Conservation (phyloP, 2,113 vertebrate genomes). For the Butorides virescens region DNA sequence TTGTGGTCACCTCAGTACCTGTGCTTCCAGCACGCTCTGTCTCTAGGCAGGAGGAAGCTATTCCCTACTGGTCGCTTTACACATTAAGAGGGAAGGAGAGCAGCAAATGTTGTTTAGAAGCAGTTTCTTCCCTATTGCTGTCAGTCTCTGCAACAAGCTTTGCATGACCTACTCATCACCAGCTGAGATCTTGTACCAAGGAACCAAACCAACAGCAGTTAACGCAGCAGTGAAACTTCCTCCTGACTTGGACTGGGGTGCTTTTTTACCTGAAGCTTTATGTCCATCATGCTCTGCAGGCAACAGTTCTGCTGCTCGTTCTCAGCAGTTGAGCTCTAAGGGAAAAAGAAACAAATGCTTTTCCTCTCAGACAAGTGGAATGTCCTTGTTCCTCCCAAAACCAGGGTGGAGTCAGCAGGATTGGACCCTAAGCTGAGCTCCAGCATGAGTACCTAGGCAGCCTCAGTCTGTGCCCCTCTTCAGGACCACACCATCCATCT, state of each 20-base stretch:
- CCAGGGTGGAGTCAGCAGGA: background rate
- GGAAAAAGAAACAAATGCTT: background rate
- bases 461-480: background rate
- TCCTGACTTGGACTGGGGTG: background rate
- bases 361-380: background rate
- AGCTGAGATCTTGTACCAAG: background rate
- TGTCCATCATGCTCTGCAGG: background rate
- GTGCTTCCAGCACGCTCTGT: background rate
- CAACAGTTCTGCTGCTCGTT: background rate
- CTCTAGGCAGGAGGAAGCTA: background rate
- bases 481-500: background rate
- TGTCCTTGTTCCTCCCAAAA: background rate
- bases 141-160: background rate
- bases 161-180: background rate
- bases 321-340: background rate
- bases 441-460: background rate
- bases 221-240: background rate
- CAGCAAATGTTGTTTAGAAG: background rate
- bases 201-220: background rate
- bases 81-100: background rate
- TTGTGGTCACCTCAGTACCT: background rate
- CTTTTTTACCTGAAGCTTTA: background rate
- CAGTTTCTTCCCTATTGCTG: background rate
- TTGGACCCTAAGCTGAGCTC: background rate
- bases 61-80: background rate